Evolutionary conservation across 2,113 vertebrate genomes (phyloP), one percentile per base, ranked within the genome.

Genomic region (Pangasianodon hypophthalmus): DNA sequence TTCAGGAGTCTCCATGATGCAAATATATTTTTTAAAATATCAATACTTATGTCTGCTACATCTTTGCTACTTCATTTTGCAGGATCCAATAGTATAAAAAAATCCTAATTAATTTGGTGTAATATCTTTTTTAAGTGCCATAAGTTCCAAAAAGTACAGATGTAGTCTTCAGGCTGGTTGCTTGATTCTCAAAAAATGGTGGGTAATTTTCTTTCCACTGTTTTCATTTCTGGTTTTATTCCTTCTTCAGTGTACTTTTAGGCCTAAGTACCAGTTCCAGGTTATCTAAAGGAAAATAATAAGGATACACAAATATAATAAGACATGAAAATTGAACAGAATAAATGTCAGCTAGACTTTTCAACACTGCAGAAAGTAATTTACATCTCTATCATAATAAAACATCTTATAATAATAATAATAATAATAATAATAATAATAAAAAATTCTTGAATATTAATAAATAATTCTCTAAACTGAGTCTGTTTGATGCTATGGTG

Each of bases 1-100:
- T 95, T 98, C 97, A 93, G 97, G 96, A 94, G 97, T 97, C 96
- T 98, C 98, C 98, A 99, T 99, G 91, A 95, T 96, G 97, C 96
- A 95, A 95, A 95, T 95, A 91, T 95, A 94, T 90, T 90, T 93
- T 92, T 94, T 90, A 44, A 71, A 88, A 84, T 67, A 69, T 86
- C 13, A 80, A 79, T 52, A 62, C 37, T 79, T 67, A 86, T 73
- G 82, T 84, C 60, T 89, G 88, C 84, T 92, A 93, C 90, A 91
- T 88, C 83, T 84, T 89, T 71, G 77, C 85, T 90, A 88, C 50
- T 94, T 83, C 77, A 91, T 93, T 94, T 94, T 93, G 21, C 62
- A 71, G 77, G 64, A 84, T 87, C 21, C 18, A 10, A 69, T 87
- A 2, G 1, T 87, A 85, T 16, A 87, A 82, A 88, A 88, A 80